Percentiles rank a stretch among this genome's conserved stretches.
Evolutionary conservation across 2,888 invertebrate genomes (phyloP).

Genomic region (Tipula helvola): DNA sequence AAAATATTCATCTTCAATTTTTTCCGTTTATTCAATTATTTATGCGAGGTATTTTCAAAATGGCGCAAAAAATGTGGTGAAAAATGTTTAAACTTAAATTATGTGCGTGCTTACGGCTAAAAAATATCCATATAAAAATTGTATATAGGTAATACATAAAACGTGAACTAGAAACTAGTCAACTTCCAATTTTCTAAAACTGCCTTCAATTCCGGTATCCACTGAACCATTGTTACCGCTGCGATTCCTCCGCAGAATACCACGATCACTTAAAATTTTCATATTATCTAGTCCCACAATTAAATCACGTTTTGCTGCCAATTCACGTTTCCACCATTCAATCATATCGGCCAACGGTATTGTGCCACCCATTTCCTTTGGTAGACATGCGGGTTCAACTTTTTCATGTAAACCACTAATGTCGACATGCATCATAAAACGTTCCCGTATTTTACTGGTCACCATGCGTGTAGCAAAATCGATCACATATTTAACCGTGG

Average conservation of each 20-base stretch:
- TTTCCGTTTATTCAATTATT: not conserved
- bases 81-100: not conserved
- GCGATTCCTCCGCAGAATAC: slow-evolving; percentile 37
- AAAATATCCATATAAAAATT: not conserved
- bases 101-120: not conserved
- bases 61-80: not conserved
- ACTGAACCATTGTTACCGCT: slow-evolving; percentile 24
- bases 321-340: slow-evolving; percentile 48
- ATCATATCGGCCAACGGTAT: slow-evolving; percentile 62
- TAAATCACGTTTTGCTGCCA: slow-evolving; percentile 44
- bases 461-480: slow-evolving; percentile 58
- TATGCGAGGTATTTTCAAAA: not conserved
- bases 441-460: slow-evolving; percentile 56
- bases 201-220: slow-evolving; percentile 40
- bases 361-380: slow-evolving; percentile 57
- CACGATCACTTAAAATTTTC: slow-evolving; percentile 49
- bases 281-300: slow-evolving; percentile 50
- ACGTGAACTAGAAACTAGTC: slow-evolving; percentile 34
- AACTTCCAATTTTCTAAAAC: slow-evolving; percentile 57
- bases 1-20: not conserved
- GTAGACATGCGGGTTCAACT: slow-evolving; percentile 50
- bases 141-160: not conserved
- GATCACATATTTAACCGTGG: slow-evolving; percentile 60
- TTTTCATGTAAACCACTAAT: slow-evolving; percentile 38
- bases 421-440: slow-evolving; percentile 46